A percentile compares a stretch with the other conserved stretches of the same genome.
phyloP scores from a whole-genome alignment of 2,113 vertebrate genomes.

The Malurus alboscapulatus region DNA sequence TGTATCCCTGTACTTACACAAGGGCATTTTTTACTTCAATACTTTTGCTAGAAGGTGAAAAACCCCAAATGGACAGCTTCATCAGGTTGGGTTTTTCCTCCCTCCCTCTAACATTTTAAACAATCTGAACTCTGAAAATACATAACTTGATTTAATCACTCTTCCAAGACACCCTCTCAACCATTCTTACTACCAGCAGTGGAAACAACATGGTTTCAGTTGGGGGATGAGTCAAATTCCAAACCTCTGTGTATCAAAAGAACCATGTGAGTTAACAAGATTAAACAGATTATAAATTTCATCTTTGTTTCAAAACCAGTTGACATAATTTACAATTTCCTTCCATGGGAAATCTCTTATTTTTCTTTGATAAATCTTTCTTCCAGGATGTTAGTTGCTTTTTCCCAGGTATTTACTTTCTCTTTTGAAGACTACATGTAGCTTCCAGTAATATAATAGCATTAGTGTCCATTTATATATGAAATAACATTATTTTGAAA shows the following conservation, averaged over 20 bases:
- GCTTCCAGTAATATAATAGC: not conserved
- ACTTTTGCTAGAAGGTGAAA: not conserved
- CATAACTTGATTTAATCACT: not conserved
- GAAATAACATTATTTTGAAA: slow-evolving; percentile 34
- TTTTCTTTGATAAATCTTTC: not conserved
- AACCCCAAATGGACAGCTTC: not conserved
- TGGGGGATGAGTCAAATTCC: not conserved
- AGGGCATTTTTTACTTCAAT: not conserved
- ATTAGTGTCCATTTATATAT: not conserved
- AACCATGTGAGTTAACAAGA: not conserved
- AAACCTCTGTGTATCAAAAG: not conserved
- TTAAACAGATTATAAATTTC: not conserved
- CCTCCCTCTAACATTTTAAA: not conserved
- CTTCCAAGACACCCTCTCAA: not conserved
- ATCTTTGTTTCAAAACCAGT: not conserved
- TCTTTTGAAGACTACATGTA: not conserved
- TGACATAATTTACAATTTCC: not conserved
- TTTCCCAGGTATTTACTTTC: slow-evolving; percentile 1
- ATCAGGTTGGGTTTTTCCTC: not conserved
- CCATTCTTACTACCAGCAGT: accelerated
- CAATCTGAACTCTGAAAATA: not conserved
- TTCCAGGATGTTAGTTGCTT: not conserved
- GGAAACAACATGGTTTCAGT: not conserved
- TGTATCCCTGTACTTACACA: not conserved
- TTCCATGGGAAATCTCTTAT: not conserved